Evolutionary conservation across 2,113 vertebrate genomes (phyloP), one percentile per base, ranked within the genome.

Genomic region (Cavia aperea): DNA sequence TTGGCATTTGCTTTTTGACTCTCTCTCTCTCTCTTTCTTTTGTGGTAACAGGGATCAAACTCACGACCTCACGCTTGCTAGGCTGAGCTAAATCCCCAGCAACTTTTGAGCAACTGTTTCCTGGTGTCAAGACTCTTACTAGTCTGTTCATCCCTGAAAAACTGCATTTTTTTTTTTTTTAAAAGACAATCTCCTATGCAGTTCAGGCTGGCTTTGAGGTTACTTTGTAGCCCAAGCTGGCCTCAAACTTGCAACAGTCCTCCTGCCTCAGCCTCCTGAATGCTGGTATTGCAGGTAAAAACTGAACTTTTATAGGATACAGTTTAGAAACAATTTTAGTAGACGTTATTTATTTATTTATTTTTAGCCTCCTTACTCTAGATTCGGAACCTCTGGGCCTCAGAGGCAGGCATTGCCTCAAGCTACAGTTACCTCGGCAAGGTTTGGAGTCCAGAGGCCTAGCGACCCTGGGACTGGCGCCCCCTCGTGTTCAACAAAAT

Each of bases 401-500:
- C 13, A n/a, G 19, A n/a, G 16, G 12, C 29, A 2, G 86, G 36
- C 9, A 14, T 36, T 1, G 60, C 33, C n/a, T 24, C 1, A 4
- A 24, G 18, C 29, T 12, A 1, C 49, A 49, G 29, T 8, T 13
- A 7, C 43, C 8, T 4, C 3, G 2, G 1, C 1, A 54, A 12
- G 15, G 4, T 9, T 49, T 29, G 2, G n/a, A 46, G 39, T 65
- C 68, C 68, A 1, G 8, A 62, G 54, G 39, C 51, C 7, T 54
- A 12, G 51, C 1, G 65, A 58, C 56, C 23, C 89, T 72, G 88
- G 51, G 66, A 81, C 70, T 68, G 51, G 33, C 73, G 49, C 90
- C 94, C 94, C 86, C 95, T 93, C 33, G 88, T 93, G 96, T 51
- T 14, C 49, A 65, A 96, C 7, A 26, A 91, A 87, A 70, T 79